Base-by-base conservation (phyloP, 2,888 invertebrate species). In the Chymomyza caudatula region DNA sequence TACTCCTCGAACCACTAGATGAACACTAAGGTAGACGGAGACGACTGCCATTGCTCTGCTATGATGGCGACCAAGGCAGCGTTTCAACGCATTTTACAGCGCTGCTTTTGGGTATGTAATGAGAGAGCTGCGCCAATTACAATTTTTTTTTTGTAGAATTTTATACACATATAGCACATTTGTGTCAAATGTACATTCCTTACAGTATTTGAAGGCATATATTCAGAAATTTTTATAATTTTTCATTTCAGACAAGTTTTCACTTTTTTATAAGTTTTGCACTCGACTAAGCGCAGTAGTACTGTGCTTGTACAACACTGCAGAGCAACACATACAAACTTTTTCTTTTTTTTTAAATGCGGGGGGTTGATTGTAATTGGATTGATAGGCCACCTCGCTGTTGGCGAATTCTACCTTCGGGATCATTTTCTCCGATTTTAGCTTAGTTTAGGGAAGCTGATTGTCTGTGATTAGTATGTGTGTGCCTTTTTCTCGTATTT, bases 21-120 rank as follows among this genome's bases (percentile, higher is more conserved):
- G 63, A 63, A 51, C 19, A 51, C 11, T 37, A 5, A 64, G 51
- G 53, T 66, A 65, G 63, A 63, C 65, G 69, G 29, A n/a, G n/a
- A 63, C 67, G 56, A 65, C 67, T 54, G 56, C 58, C 29, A 71
- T 58, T 56, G 69, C 70, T 71, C 67, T 68, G 69, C 82, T 85
- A 65, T 86, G 85, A 85, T 85, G 83, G 86, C 80, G 80, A 86
- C 81, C 78, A 69, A 70, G 64, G 77, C 79, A 78, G 74, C 77
- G 83, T 65, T 63, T 70, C 60, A 82, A 86, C 87, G 85, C 85
- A 82, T 83, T 86, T 85, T 74, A 71, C 85, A 79, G 62, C 69
- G 63, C 56, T 71, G 61, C 67, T 22, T 25, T 56, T 53, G 54
- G 44, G 51, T 64, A 63, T 64, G 55, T 65, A 60, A 54, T 29